These are phyloP conservation scores for Calosoma granatense DNA, from an alignment of 1,140 invertebrate species.

Conservation along the genomic window DNA sequence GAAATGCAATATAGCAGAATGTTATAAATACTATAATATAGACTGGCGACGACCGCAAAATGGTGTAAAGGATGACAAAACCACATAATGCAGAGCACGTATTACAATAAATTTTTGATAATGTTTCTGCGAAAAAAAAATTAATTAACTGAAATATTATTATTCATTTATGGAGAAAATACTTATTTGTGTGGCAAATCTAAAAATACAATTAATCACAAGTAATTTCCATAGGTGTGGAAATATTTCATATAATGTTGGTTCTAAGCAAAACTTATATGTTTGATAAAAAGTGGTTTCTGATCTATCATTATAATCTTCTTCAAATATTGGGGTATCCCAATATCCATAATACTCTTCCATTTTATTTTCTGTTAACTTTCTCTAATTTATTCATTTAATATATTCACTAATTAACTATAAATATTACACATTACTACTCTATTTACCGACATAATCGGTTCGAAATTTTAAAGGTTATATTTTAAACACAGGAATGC, in stretches of 20 bases:
- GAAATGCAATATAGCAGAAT: not conserved
- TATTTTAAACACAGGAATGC: no score
- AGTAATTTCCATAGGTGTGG: not conserved
- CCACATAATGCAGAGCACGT: not conserved
- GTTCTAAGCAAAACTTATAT: not conserved
- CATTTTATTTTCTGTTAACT: not conserved
- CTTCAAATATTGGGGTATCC: not conserved
- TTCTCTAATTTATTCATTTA: not conserved
- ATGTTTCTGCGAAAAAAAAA: not conserved
- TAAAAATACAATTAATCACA: not conserved
- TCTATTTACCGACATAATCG: no score
- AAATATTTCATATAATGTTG: not conserved
- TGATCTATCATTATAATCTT: not conserved
- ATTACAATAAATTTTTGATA: not conserved
- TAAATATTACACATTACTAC: no score
- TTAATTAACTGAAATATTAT: not conserved
- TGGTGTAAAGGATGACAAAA: not conserved
- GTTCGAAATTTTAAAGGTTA: no score
- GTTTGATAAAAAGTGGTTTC: not conserved
- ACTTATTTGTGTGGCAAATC: not conserved
- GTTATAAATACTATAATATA: not conserved
- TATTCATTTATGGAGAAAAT: not conserved
- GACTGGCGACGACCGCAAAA: not conserved
- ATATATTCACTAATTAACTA: no score
- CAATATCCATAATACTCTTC: constrained; percentile 3